Conservation (phyloP, 2,797 vertebrate species). For the Sebastes taczanowskii region DNA sequence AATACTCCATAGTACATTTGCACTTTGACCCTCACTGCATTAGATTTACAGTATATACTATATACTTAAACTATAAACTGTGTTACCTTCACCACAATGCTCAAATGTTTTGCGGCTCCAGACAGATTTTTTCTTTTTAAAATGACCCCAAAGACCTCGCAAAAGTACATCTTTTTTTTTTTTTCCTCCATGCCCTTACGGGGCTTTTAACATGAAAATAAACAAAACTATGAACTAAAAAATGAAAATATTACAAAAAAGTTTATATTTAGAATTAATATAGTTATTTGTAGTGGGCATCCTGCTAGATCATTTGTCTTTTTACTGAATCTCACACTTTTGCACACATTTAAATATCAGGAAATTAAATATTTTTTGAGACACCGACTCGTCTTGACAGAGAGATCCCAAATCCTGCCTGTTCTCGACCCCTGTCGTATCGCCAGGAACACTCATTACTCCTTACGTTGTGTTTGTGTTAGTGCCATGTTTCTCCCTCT, state of each 20-base stretch:
- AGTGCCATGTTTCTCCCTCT: constrained; percentile 55
- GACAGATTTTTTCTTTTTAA: neutral
- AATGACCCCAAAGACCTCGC: neutral
- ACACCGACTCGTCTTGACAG: constrained; percentile 29
- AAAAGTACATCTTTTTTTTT: neutral
- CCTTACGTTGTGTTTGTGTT: constrained; percentile 50
- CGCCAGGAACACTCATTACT: constrained; percentile 51
- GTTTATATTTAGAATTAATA: neutral
- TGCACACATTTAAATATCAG: constrained; percentile 27
- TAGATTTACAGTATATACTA: no score
- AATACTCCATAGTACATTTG: no score
- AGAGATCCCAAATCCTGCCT: constrained; percentile 26
- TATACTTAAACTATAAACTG: no score
- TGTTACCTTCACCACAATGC: no score
- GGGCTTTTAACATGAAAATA: neutral
- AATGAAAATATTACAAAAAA: neutral
- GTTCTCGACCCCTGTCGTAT: neutral
- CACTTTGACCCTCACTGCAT: no score
- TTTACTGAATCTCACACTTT: constrained; percentile 12
- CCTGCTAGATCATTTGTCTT: neutral
- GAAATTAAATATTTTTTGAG: constrained; percentile 36
- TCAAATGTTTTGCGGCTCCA: no score
- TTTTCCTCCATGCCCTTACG: neutral
- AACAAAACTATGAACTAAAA: neutral
- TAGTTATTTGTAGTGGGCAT: neutral